Evolutionary conservation across 2,888 invertebrate species (phyloP), one percentile per base, ranked within the genome.

Genomic region (Zootermopsis nevadensis): DNA sequence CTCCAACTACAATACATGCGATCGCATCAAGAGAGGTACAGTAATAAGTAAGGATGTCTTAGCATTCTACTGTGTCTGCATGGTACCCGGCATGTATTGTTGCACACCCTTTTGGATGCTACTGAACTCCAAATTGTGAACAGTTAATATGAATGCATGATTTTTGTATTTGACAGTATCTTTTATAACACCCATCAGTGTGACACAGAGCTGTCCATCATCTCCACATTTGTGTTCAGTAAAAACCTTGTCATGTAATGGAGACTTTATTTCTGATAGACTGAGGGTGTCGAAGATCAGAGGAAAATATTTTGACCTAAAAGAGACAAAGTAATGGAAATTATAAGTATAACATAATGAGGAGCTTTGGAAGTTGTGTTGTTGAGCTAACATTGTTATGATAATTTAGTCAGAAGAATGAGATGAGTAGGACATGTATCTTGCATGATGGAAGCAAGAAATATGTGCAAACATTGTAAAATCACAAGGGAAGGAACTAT

Each of bases 1-100:
- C 86, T 96, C 96, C 82, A 97, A 97, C 91, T 97, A 97, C 92
- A 97, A 97, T 90, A 97, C 97, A 48, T 97, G 97, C 90, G 97
- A 97, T 91, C 93, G 97, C 88, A 96, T 97, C 91, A 97, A 97
- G 93, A 93, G 97, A 91, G 97, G 97, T 94, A 96, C 95, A 90
- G 95, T 95, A 87, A 95, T 96, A 93, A 96, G 96, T 96, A 93
- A 96, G 96, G 93, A 67, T 67, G 76, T 81, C 79, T 79, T 35
- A 66, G 66, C 79, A 79, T 74, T 33, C 74, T 74, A 38, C 69
- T 4, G 24, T 8, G 74, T 74, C 38, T 74, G 74, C 74, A 74
- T 74, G 74, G 74, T 24, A 42, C 74, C 74, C 22, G 33, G 74
- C 74, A 74, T 74, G 74, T 74, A n/a, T 42, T 74, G 74, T 74